A percentile compares a stretch with the other conserved stretches of the same genome.
These are phyloP conservation scores for Trididemnum miniatum DNA, from an alignment of 23 tunicate species.

Conservation along the genomic window DNA sequence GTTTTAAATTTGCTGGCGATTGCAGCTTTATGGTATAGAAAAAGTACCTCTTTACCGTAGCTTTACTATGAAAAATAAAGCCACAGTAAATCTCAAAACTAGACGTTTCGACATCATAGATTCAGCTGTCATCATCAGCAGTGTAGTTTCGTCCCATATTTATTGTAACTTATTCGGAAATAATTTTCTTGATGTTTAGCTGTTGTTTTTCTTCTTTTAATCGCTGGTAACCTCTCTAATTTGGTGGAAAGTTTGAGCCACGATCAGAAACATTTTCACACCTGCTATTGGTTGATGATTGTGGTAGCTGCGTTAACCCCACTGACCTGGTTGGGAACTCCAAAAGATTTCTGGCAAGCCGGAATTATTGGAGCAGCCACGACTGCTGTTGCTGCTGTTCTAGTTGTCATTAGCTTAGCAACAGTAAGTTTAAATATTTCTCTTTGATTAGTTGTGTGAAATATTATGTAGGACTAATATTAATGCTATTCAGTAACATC, in stretches of 20 bases:
- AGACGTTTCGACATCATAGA: no score
- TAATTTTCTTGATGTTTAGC: conserved; percentile 34
- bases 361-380: conserved; percentile 73
- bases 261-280: conserved; percentile 28
- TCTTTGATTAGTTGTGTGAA: no score
- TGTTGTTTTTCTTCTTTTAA: conserved; percentile 70
- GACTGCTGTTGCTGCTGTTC: conserved; percentile 56
- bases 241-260: conserved; percentile 37
- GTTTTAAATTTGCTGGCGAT: no score
- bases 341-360: conserved; percentile 97
- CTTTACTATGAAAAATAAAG: no score
- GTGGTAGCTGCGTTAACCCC: conserved; percentile 58
- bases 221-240: conserved; percentile 73
- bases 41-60: no score
- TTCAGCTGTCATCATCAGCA: no score
- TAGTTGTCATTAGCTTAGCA: conserved; percentile 46
- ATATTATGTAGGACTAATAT: no score
- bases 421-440: conserved; percentile 22
- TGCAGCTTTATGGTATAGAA: no score
- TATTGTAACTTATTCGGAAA: no score
- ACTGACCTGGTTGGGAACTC: conserved; percentile 86
- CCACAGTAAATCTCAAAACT: no score
- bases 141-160: no score
- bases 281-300: conserved; percentile 73
- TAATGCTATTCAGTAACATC: no score